Base-by-base conservation (phyloP, 1,140 invertebrate genomes). In the Drosophila pandora region DNA sequence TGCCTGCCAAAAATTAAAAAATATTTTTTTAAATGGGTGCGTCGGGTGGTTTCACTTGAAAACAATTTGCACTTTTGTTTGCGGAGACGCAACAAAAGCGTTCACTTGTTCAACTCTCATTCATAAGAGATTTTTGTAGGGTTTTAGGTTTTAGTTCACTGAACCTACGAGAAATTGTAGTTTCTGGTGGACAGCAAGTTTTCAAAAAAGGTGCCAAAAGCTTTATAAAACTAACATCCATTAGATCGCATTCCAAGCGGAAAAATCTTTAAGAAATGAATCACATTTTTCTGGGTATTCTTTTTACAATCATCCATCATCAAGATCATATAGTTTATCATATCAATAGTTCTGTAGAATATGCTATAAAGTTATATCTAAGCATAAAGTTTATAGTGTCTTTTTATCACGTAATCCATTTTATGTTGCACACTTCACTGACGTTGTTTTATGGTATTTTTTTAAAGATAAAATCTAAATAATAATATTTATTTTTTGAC, bases 1-100 rank as follows among this genome's bases (percentile, higher is more conserved):
- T 65, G 63, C 48, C 32, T 41, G 47, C 58, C 43, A 39, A 58
- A 70, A 63, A 70, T 69, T 39, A 28, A 28, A 49, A 37, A 37
- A 37, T 41, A 63, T 17, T 41, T 52, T 67, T 30, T 49, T 57
- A 67, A 39, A 55, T 53, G 62, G 75, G 75, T 72, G 79, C 47
- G 83, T 73, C 63, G 60, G 70, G 34, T 43, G 53, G 55, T 72
- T 77, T 80, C 76, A 50, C 54, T 54, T 25, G 43, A 49, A 70
- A 67, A 88, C 83, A 88, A 88, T 88, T 88, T 88, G 83, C 83
- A 88, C 84, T 79, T 70, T 88, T 88, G 83, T 88, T 79, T 83
- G 85, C 32, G 57, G 30, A 39, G 23, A 45, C 54, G 67, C 57
- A 84, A 84, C 80, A 84, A 84, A 84, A 72, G 80, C 59, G 39